Conservation (phyloP, 2,888 invertebrate genomes). For the Atethmia centrago region DNA sequence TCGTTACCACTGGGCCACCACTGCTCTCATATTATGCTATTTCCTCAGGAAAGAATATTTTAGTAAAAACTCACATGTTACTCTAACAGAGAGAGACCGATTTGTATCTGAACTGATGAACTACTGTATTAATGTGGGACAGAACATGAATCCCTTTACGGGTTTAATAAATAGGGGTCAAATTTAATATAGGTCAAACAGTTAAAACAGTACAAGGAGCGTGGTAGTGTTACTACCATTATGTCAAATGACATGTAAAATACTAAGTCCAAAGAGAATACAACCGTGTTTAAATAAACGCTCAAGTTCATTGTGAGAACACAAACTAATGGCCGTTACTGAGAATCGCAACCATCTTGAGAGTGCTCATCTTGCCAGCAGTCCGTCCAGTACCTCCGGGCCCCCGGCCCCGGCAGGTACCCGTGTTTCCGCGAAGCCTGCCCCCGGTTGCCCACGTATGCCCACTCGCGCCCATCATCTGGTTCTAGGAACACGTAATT, state of each 20-base stretch:
- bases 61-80: not conserved
- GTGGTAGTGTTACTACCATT: constrained; percentile 18
- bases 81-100: not conserved
- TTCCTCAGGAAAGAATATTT: not conserved
- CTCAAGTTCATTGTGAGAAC: constrained; percentile 15
- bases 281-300: not conserved
- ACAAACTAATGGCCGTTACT: constrained; percentile 27
- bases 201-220: constrained; percentile 21
- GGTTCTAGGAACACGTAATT: constrained; percentile 48
- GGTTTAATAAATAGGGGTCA: constrained; percentile 17
- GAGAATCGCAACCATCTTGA: constrained; percentile 41
- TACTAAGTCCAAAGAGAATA: constrained; percentile 11
- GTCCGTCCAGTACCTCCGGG: constrained; percentile 1
- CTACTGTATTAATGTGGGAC: not conserved
- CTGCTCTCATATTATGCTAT: too few relatives aligned
- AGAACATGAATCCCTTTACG: not conserved
- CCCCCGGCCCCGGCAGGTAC: constrained; percentile 12
- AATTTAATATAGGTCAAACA: constrained; percentile 19
- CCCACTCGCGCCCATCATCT: constrained; percentile 18
- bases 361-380: constrained; percentile 23
- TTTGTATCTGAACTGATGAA: not conserved
- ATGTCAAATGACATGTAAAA: not conserved
- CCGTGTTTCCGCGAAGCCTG: constrained; percentile 13
- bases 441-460: constrained; percentile 2
- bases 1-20: too few relatives aligned